A percentile compares a stretch with the other conserved stretches of the same genome.
These are phyloP conservation scores for Cyanoramphus novaezelandiae DNA, from an alignment of 2,113 vertebrate genomes.

Conservation along the genomic window DNA sequence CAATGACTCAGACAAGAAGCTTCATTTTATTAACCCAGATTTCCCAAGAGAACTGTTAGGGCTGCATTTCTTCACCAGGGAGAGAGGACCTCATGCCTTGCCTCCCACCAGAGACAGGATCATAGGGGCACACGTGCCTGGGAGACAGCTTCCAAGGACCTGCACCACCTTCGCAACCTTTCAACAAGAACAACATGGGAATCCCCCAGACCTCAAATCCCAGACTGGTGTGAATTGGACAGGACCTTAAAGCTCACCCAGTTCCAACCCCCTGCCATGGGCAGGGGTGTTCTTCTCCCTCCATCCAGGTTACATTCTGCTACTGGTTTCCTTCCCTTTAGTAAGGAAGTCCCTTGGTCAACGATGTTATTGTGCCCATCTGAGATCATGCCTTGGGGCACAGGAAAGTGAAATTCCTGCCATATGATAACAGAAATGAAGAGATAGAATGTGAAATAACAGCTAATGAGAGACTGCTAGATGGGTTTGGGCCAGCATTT, in stretches of 20 bases:
- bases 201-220: fast-evolving
- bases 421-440: not conserved
- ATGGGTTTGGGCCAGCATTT: not conserved
- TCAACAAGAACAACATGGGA: too few relatives aligned
- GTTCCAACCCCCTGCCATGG: not conserved
- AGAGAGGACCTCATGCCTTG: not conserved
- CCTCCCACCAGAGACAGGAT: not conserved
- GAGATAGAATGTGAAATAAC: not conserved
- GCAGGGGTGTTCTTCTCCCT: not conserved
- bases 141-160: not conserved
- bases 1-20: not conserved
- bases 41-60: not conserved
- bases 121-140: fast-evolving
- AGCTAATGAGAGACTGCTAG: fast-evolving
- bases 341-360: not conserved
- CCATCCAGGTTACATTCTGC: not conserved
- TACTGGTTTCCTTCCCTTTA: not conserved
- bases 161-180: not conserved
- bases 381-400: not conserved
- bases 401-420: not conserved
- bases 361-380: not conserved
- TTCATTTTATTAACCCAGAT: not conserved
- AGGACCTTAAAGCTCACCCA: not conserved
- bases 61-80: not conserved
- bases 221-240: not conserved